phyloP scores from a whole-genome alignment of 2,113 vertebrate species.

The Platichthys stellatus region DNA sequence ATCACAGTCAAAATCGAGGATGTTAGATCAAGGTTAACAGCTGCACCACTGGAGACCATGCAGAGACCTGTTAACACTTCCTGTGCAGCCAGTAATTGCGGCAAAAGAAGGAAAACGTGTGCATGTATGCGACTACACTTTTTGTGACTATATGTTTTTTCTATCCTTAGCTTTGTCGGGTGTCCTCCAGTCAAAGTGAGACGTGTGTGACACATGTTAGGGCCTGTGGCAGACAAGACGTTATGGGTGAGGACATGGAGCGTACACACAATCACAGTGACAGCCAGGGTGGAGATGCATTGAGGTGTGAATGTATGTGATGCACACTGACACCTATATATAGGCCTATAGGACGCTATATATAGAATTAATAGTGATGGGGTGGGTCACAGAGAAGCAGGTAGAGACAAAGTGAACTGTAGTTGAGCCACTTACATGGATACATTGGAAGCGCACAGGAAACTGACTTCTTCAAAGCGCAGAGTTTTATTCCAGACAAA shows the following conservation, averaged over 20 bases:
- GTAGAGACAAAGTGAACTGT: slow-evolving; percentile 67
- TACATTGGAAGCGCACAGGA: slow-evolving; percentile 71
- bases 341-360: slow-evolving; percentile 58
- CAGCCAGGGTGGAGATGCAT: slow-evolving; percentile 52
- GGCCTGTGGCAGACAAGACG: slow-evolving; percentile 19
- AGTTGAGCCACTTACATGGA: slow-evolving; percentile 77
- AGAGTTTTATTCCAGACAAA: slow-evolving; percentile 81
- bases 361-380: slow-evolving; percentile 54
- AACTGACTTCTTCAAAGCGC: slow-evolving; percentile 79
- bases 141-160: not conserved
- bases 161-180: not conserved
- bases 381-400: slow-evolving; percentile 64
- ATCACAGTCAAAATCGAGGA: not conserved
- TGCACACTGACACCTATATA: slow-evolving; percentile 58
- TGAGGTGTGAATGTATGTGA: slow-evolving; percentile 15
- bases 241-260: slow-evolving; percentile 17
- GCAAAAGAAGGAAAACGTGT: slow-evolving; percentile 24
- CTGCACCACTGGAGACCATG: slow-evolving; percentile 13
- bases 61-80: slow-evolving; percentile 19
- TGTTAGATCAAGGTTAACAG: not conserved
- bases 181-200: slow-evolving; percentile 1
- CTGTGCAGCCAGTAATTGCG: slow-evolving; percentile 4
- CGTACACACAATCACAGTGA: slow-evolving; percentile 41
- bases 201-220: slow-evolving; percentile 25
- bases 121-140: not conserved